These are phyloP conservation scores for Macropus fuliginosus DNA, from an alignment of 2,797 vertebrate genomes.

Conservation along the genomic window DNA sequence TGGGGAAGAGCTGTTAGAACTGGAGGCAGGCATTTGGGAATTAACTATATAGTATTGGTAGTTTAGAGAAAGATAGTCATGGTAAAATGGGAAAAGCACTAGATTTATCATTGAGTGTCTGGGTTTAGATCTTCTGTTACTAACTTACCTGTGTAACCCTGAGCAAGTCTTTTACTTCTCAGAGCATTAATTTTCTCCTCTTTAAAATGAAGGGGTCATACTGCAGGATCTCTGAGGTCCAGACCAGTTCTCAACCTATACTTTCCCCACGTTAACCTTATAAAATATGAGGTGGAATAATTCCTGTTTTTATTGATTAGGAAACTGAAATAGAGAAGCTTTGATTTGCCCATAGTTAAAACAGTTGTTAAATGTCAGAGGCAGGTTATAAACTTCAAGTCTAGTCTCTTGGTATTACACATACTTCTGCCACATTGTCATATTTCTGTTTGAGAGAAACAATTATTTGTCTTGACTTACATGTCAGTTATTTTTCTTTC, in stretches of 20 bases:
- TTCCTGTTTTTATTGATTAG: neutral
- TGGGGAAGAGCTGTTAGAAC: neutral
- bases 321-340: neutral
- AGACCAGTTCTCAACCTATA: neutral
- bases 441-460: neutral
- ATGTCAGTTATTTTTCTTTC: neutral
- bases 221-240: neutral
- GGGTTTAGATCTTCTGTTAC: neutral
- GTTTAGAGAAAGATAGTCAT: neutral
- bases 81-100: neutral
- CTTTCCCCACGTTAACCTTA: neutral
- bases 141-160: neutral
- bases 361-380: neutral
- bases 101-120: neutral
- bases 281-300: neutral
- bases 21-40: neutral
- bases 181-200: neutral
- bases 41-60: neutral
- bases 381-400: neutral
- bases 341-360: neutral
- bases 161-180: neutral
- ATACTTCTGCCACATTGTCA: neutral
- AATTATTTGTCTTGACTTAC: neutral
- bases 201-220: neutral
- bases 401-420: neutral